Conservation (phyloP, 2,888 invertebrate genomes). For the Hyppa rectilinea region DNA sequence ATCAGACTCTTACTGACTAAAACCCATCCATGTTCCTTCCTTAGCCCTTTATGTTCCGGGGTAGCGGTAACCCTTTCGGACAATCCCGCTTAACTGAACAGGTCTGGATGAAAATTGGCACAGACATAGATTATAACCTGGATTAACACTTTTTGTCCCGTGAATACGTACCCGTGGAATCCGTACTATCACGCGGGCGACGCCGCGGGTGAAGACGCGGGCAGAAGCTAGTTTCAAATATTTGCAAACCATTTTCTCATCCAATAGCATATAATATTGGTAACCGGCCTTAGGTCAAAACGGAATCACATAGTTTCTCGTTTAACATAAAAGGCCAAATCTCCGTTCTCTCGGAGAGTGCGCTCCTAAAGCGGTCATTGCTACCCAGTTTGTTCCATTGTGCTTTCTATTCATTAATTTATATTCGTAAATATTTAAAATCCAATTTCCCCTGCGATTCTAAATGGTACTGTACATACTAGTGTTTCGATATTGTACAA, state of each 20-base stretch:
- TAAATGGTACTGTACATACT: not conserved
- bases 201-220: too few species aligned
- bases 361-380: conserved; percentile 17
- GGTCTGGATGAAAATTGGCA: too few species aligned
- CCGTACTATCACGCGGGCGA: too few species aligned
- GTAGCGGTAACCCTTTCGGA: too few species aligned
- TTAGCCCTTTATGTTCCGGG: too few species aligned
- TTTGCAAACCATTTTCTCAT: not conserved
- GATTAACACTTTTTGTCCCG: too few species aligned
- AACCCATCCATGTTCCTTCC: too few species aligned
- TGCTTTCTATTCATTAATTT: conserved; percentile 10
- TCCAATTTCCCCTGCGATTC: conserved; percentile 7
- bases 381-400: conserved; percentile 14
- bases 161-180: too few species aligned
- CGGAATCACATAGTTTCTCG: conserved; percentile 3
- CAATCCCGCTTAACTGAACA: too few species aligned
- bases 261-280: conserved; percentile 8
- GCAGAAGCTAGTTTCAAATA: too few species aligned
- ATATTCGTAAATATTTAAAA: conserved; percentile 17
- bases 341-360: conserved; percentile 6
- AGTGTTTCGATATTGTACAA: not conserved
- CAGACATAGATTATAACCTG: too few species aligned
- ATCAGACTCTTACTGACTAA: too few species aligned
- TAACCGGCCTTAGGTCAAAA: conserved; percentile 8
- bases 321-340: conserved; percentile 22